Evolutionary conservation across 2,113 vertebrate genomes (phyloP).

Genomic region (Brachirus orientalis): DNA sequence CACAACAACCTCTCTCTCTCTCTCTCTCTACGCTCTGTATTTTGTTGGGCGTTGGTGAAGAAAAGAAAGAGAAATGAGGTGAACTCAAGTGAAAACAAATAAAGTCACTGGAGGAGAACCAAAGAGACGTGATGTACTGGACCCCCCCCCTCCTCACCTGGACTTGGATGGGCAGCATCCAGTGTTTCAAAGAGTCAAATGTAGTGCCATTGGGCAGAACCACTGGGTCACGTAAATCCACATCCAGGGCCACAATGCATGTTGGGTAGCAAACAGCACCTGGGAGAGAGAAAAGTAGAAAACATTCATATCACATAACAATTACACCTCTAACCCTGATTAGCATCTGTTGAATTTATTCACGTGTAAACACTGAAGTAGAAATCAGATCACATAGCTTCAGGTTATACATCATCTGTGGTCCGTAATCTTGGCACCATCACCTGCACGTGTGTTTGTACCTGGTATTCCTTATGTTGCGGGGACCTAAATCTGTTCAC

Average conservation of each 20-base stretch:
- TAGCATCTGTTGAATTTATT: conserved; percentile 72
- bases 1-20: too few relatives aligned
- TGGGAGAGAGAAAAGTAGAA: conserved; percentile 48
- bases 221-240: conserved; percentile 87
- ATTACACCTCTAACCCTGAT: too few relatives aligned
- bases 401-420: conserved; percentile 29
- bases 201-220: conserved; percentile 86
- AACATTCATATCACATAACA: too few relatives aligned
- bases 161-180: conserved; percentile 87
- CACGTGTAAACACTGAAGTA: conserved; percentile 38
- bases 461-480: too few relatives aligned
- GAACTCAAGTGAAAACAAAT: background rate
- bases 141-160: conserved; percentile 78
- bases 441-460: too few relatives aligned
- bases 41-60: background rate
- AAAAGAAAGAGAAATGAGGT: background rate
- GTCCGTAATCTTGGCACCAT: too few relatives aligned
- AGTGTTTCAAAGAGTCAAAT: conserved; percentile 87
- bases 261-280: conserved; percentile 88
- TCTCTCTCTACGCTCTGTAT: background rate
- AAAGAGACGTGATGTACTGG: background rate
- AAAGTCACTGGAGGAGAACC: background rate
- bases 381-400: conserved; percentile 22
- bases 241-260: conserved; percentile 83
- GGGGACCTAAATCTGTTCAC: too few relatives aligned